Conservation (phyloP, 2,888 invertebrate species). For the Heliconius cydno region DNA sequence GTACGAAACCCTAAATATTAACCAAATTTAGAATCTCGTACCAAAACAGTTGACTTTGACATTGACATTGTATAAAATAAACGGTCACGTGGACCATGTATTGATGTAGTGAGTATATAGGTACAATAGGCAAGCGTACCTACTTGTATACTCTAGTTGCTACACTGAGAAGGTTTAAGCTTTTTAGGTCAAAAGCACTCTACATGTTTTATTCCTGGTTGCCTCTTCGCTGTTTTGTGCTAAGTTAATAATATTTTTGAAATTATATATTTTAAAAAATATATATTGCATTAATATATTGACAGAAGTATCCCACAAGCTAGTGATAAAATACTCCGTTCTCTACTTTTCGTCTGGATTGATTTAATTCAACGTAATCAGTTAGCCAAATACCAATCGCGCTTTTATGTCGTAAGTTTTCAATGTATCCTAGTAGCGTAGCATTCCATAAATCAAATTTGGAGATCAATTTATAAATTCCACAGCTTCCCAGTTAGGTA, state of each 20-base stretch:
- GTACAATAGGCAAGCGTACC: conserved; percentile 17
- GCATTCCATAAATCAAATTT: background rate
- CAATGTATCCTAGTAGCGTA: too few relatives aligned
- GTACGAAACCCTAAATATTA: too few relatives aligned
- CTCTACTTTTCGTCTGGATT: background rate
- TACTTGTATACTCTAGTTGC: conserved; percentile 24
- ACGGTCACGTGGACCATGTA: background rate
- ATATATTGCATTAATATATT: too few relatives aligned
- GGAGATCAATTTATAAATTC: conserved; percentile 22
- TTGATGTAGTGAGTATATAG: background rate
- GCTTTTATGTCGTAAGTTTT: too few relatives aligned
- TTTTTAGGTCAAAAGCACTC: conserved; percentile 42
- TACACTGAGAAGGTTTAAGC: conserved; percentile 34
- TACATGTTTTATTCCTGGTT: conserved; percentile 39
- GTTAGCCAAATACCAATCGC: background rate
- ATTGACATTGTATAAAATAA: too few relatives aligned
- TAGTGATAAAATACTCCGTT: background rate
- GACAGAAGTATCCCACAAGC: too few relatives aligned
- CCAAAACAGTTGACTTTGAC: too few relatives aligned
- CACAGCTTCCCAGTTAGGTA: conserved; percentile 25
- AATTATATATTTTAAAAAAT: too few relatives aligned
- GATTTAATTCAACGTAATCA: background rate
- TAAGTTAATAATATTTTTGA: conserved; percentile 14
- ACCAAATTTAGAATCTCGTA: too few relatives aligned
- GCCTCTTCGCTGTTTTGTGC: conserved; percentile 37